Base-by-base conservation (phyloP, 2,888 invertebrate genomes). In the Leucophora obtusa region DNA sequence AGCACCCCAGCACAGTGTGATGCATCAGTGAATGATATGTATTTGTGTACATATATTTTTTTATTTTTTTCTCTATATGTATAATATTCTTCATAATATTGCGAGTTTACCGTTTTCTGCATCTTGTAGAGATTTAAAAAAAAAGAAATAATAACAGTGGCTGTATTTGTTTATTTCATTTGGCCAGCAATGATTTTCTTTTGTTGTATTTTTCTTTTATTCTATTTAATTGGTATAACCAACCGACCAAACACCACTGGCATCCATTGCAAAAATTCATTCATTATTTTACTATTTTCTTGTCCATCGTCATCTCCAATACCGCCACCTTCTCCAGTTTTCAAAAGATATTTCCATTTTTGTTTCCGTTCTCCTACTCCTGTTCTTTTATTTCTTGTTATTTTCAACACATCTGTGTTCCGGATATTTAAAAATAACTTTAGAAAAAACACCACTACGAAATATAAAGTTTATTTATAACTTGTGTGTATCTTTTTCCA, bases 391-490 rank as follows among this genome's bases (percentile, higher is more conserved):
- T 15, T 58, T 58, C 18, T 51, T 50, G 8, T 47, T 58, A 10
- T 28, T 56, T 11, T 50, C 21, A 18, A 70, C 60, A 66, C 65
- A 70, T 72, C 63, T 72, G 62, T 68, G 68, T 76, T 80, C 79
- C 79, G 79, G 79, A 80, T 80, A 76, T 80, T 72, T 80, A 80
- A 75, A 80, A 80, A 75, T 80, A 80, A 47, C 62, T 71, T 28
- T 10, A 18, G 15, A 51, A 50, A 74, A 47, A 62, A 28, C n/a
- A 70, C 43, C 43, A 47, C 43, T 47, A 47, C 43, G 10, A 47
- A 47, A 47, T n/a, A 47, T 47, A 7, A 2, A 47, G 1, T 65
- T 35, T 60, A 51, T 59, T 70, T 62, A 65, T 65, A 71, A 71
- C 59, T 75, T 60, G 33, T 56, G 17, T 53, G 17, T 54, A 47